phyloP scores from a whole-genome alignment of 2,113 vertebrate genomes.

The Petrocephalus microphthalmus region DNA sequence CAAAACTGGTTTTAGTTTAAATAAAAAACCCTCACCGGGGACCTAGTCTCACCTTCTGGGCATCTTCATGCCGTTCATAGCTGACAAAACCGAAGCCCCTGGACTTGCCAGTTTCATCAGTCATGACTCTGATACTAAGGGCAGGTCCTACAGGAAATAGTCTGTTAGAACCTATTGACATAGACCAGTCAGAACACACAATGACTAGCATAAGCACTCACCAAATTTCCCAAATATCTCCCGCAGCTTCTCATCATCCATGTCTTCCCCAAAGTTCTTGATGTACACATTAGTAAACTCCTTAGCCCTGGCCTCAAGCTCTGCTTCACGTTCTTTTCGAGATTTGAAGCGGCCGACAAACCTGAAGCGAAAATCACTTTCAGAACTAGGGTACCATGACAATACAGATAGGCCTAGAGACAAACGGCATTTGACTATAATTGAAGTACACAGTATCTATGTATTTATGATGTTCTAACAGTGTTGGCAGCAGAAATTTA shows the following conservation, averaged over 20 bases:
- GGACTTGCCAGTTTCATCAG: constrained; percentile 89
- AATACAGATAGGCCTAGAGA: not conserved
- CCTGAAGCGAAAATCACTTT: too few relatives aligned
- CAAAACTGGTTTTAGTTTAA: too few relatives aligned
- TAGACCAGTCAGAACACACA: too few relatives aligned
- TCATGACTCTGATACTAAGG: constrained; percentile 96
- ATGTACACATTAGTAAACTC: constrained; percentile 90
- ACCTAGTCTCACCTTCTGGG: constrained; percentile 73
- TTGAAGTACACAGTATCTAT: not conserved
- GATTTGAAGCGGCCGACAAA: constrained; percentile 76
- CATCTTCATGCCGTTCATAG: constrained; percentile 96
- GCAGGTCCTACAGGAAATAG: constrained; percentile 66
- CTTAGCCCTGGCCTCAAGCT: constrained; percentile 90
- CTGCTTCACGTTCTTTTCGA: constrained; percentile 74
- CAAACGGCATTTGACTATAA: not conserved
- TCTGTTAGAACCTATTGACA: not conserved
- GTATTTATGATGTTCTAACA: not conserved
- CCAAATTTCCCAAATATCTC: constrained; percentile 93
- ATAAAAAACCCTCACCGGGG: too few relatives aligned
- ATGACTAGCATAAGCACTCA: constrained; percentile 18
- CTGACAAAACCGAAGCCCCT: constrained; percentile 98
- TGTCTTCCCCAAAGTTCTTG: too few relatives aligned
- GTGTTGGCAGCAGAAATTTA: constrained; percentile 9
- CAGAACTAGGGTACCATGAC: not conserved
- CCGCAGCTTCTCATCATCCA: constrained; percentile 72